Base-by-base conservation (phyloP, 2,113 vertebrate genomes). In the Falco punctatus region DNA sequence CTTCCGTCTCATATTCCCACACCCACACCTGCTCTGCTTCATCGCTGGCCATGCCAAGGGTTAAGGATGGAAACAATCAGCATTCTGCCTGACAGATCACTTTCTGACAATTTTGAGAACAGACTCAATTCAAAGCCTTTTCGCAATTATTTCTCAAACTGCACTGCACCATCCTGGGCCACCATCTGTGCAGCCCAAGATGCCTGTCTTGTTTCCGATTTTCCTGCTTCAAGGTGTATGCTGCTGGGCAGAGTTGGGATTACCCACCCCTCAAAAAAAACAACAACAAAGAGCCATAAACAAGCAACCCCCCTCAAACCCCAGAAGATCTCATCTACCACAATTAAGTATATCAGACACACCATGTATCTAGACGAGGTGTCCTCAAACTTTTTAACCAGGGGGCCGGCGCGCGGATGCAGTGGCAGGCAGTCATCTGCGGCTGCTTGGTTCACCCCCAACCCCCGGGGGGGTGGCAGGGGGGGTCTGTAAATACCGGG, bases 1-100 rank as follows among this genome's bases (percentile, higher is more conserved):
- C 99, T 24, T 99, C 99, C 0, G 99, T 99, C 98, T 99, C 99
- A 0, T 99, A 99, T 82, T 99, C 99, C 99, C 99, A 99, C 32
- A 99, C 98, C 99, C 99, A 99, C 62, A 99, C 99, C 93, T 99
- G 99, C 96, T 99, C 99, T 0, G 99, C 98, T 87, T 99, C 99
- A 7, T 99, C 99, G 0, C 99, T 99, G 97, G 32, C 30, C 33
- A 65, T 24, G 2, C 23, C 70, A 89, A 38, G 12, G n/a, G 98
- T 98, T 97, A 99, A 99, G 98, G 98, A 78, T 71, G 57, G 92
- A 75, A 83, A 35, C 30, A 5, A 23, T 26, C 27, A 35, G 27
- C 6, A 35, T 15, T 80, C 67, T 12, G 14, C 51, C 44, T 10
- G 28, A 81, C 26, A 52, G 42, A 61, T 67, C 49, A 14, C 65